phyloP scores from a whole-genome alignment of 2,888 invertebrate species.

The Rhorus exstirpatorius region DNA sequence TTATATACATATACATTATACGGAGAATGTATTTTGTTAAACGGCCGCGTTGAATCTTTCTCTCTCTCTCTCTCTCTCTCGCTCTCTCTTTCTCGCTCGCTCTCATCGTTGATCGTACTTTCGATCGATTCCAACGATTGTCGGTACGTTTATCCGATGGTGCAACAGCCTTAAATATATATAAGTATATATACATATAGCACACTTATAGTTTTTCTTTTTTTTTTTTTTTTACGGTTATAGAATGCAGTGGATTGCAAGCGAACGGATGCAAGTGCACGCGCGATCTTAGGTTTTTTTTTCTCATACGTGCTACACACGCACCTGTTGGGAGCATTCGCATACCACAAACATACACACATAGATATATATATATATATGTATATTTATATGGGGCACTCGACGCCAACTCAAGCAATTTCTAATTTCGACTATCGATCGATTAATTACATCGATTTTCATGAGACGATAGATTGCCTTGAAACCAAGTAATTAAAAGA shows the following conservation, averaged over 20 bases:
- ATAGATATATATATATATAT: too few relatives aligned
- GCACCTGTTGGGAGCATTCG: slow-evolving; percentile 68
- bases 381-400: slow-evolving; percentile 24
- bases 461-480: background rate
- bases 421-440: background rate
- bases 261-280: slow-evolving; percentile 55
- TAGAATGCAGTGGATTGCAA: slow-evolving; percentile 44
- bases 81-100: slow-evolving; percentile 4
- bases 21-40: slow-evolving; percentile 35
- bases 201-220: slow-evolving; percentile 6
- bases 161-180: slow-evolving; percentile 31
- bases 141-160: slow-evolving; percentile 42
- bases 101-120: slow-evolving; percentile 38
- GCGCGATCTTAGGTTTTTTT: slow-evolving; percentile 53
- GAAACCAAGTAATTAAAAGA: too few relatives aligned
- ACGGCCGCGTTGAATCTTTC: slow-evolving; percentile 1
- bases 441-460: background rate
- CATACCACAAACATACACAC: background rate
- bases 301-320: slow-evolving; percentile 64
- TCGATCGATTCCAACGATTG: slow-evolving; percentile 53
- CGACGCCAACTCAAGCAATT: background rate
- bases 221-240: background rate
- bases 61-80: background rate
- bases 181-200: background rate
- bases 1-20: slow-evolving; percentile 34